Evolutionary conservation across 2,797 vertebrate genomes (phyloP).

Genomic region (Falco biarmicus): DNA sequence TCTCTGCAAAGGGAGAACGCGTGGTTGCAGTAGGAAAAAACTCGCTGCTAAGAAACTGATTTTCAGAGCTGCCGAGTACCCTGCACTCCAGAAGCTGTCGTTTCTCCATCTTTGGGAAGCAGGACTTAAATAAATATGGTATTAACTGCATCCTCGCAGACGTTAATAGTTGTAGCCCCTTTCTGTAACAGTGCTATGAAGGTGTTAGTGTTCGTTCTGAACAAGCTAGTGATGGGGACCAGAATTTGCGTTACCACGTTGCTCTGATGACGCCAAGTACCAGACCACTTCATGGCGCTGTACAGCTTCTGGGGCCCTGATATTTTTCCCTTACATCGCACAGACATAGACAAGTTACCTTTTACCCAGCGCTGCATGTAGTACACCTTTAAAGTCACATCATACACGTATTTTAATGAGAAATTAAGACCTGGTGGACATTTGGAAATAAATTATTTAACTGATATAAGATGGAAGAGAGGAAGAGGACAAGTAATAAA

Average conservation of each 20-base stretch:
- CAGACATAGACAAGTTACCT: neutral
- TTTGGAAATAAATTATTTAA: neutral
- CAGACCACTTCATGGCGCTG: neutral
- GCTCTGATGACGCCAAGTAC: neutral
- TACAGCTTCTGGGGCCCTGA: neutral
- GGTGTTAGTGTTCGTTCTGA: neutral
- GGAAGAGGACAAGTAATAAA: neutral
- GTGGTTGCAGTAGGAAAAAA: neutral
- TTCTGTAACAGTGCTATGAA: neutral
- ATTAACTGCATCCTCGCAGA: neutral
- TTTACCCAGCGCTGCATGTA: neutral
- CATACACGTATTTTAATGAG: neutral
- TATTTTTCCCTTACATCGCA: neutral
- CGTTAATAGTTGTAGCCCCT: neutral
- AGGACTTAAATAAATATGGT: neutral
- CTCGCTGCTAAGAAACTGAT: neutral
- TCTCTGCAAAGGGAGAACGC: neutral
- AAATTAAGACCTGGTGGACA: neutral
- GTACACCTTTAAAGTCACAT: neutral
- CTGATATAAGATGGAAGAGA: neutral
- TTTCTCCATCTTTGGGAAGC: neutral
- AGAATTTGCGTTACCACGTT: rapidly evolving
- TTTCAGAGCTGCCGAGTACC: neutral
- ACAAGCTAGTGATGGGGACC: neutral
- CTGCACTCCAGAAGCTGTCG: neutral